These are phyloP conservation scores for Tapirus indicus DNA, from an alignment of 2,797 vertebrate genomes.

Conservation along the genomic window DNA sequence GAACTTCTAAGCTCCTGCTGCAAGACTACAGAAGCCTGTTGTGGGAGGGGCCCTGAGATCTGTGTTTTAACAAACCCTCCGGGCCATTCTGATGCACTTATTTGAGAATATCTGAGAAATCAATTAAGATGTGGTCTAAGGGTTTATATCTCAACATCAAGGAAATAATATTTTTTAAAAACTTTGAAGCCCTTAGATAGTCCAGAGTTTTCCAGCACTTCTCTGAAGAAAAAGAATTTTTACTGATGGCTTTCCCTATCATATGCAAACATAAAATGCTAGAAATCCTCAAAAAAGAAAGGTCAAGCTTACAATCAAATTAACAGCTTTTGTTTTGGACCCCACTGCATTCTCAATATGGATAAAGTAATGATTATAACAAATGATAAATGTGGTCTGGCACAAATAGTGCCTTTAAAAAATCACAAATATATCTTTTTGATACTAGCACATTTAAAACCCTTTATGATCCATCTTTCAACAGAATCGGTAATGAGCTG, in stretches of 20 bases:
- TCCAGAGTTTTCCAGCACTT: background rate
- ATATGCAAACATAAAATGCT: background rate
- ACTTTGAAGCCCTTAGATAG: background rate
- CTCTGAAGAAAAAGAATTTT: background rate
- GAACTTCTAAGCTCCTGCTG: background rate
- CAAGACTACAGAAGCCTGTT: background rate
- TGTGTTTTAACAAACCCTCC: rapidly evolving
- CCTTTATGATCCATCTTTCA: background rate
- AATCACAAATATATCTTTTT: background rate
- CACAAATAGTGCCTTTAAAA: background rate
- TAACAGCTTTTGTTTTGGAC: background rate
- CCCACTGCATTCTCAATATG: background rate
- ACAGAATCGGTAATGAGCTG: background rate
- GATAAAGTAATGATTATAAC: background rate
- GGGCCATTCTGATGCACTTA: background rate
- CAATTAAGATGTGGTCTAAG: background rate
- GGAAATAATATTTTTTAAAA: background rate
- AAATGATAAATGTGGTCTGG: background rate
- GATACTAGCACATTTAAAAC: background rate
- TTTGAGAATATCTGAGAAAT: background rate
- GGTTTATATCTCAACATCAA: background rate
- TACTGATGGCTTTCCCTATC: background rate
- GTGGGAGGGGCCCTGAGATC: background rate
- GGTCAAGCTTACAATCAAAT: background rate
- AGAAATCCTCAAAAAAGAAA: background rate